A percentile compares a stretch with the other conserved stretches of the same genome.
phyloP scores from a whole-genome alignment of 2,888 invertebrate genomes.

The Pachymerium ferrugineum region DNA sequence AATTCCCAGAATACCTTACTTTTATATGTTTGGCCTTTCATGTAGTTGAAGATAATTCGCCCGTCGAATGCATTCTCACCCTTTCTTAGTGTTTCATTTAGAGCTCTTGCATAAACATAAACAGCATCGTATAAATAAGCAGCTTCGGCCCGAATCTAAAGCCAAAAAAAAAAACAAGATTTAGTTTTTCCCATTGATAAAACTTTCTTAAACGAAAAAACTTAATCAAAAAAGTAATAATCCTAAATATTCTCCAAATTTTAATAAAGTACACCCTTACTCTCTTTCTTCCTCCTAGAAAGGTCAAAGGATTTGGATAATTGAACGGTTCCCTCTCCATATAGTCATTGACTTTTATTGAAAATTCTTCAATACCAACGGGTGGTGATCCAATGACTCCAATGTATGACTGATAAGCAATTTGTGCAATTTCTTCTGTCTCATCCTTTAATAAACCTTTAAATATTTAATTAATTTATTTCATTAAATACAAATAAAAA shows the following conservation, averaged over 20 bases:
- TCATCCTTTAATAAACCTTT: slow-evolving; percentile 61
- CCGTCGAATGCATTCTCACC: slow-evolving; percentile 47
- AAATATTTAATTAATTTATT: too few species aligned
- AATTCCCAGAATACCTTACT: slow-evolving; percentile 42
- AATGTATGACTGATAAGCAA: slow-evolving; percentile 70
- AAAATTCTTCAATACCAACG: slow-evolving; percentile 66
- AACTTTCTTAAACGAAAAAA: too few species aligned
- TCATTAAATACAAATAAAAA: slow-evolving; percentile 18
- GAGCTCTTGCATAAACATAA: slow-evolving; percentile 48
- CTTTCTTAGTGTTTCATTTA: slow-evolving; percentile 45
- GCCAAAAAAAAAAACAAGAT: not conserved
- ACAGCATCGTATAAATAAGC: slow-evolving; percentile 51
- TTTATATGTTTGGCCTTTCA: slow-evolving; percentile 48
- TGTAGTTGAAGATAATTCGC: slow-evolving; percentile 45
- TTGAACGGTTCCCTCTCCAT: slow-evolving; percentile 81
- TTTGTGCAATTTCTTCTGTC: slow-evolving; percentile 48
- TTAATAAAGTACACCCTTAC: slow-evolving; percentile 47
- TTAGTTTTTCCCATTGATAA: too few species aligned
- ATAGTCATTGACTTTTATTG: slow-evolving; percentile 70
- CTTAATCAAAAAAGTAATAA: not conserved
- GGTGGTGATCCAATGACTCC: slow-evolving; percentile 68
- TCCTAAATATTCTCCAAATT: not conserved
- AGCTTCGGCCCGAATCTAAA: slow-evolving; percentile 45
- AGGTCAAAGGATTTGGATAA: slow-evolving; percentile 70
- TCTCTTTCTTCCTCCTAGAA: slow-evolving; percentile 67